Percentiles rank a stretch among this genome's conserved stretches.
Conservation (phyloP, 2,113 vertebrate genomes). For the Phasianus colchicus region DNA sequence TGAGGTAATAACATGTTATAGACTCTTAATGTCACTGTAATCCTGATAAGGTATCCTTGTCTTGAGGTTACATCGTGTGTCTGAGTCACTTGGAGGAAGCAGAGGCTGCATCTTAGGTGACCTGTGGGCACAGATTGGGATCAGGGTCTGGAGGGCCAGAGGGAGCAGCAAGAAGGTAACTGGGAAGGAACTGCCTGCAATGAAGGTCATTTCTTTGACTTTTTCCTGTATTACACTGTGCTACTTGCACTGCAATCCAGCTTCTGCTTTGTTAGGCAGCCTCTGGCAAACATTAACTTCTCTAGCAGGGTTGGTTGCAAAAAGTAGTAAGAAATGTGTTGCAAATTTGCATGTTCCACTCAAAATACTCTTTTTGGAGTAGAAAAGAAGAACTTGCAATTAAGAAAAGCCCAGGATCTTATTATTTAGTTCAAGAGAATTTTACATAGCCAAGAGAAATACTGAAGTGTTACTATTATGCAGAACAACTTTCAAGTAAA, state of each 20-base stretch:
- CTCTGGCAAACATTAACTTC: not conserved
- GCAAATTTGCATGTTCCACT: not conserved
- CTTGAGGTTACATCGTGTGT: not conserved
- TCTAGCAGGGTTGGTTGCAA: not conserved
- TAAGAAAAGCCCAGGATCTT: not conserved
- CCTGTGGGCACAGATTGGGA: not conserved
- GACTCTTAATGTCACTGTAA: not conserved
- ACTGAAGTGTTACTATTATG: not conserved
- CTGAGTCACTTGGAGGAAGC: slow-evolving; percentile 6
- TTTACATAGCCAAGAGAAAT: not conserved
- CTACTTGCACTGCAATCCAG: not conserved
- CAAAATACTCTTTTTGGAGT: not conserved
- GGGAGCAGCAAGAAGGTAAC: not conserved
- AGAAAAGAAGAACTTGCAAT: not conserved
- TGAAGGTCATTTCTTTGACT: not conserved
- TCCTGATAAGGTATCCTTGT: not conserved
- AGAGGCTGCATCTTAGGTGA: not conserved
- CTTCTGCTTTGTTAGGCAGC: slow-evolving; percentile 9
- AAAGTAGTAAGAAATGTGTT: not conserved
- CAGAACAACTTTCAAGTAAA: not conserved
- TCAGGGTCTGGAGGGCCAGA: not conserved
- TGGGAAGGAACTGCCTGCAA: not conserved
- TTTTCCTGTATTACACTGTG: not conserved
- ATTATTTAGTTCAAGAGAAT: not conserved
- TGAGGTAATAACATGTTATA: not conserved